These are phyloP conservation scores for Sesamia nonagrioides DNA, from an alignment of 1,140 invertebrate species.

Conservation along the genomic window DNA sequence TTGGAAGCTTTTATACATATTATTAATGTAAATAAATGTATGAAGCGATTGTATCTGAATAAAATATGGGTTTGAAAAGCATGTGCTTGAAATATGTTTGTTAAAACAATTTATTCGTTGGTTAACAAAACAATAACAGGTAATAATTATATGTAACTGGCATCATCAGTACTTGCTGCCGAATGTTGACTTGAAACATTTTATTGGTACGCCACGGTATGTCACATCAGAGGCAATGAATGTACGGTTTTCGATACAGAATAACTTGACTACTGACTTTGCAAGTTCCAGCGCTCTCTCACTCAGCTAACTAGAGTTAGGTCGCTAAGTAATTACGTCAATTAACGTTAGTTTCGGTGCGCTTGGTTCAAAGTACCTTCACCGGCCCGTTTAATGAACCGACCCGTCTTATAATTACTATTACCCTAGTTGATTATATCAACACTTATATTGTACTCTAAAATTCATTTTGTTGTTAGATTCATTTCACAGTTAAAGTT, in stretches of 20 bases:
- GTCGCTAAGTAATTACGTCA: constrained; percentile 32
- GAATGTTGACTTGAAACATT: no score
- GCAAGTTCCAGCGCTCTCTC: not conserved
- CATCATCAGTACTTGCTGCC: no score
- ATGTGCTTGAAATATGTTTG: not conserved
- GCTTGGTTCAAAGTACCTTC: constrained; percentile 7
- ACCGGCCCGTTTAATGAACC: not conserved
- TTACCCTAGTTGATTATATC: not conserved
- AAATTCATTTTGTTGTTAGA: no score
- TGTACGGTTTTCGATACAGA: not conserved
- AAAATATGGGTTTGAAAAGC: not conserved
- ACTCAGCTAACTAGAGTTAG: constrained; percentile 8
- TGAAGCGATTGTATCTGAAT: not conserved
- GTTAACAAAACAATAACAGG: no score
- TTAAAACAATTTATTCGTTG: not conserved
- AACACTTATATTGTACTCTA: not conserved
- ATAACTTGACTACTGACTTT: not conserved
- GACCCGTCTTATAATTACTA: constrained; percentile 16
- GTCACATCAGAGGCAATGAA: not conserved
- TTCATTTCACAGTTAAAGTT: no score
- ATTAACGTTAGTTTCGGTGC: constrained; percentile 30
- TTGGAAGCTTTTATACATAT: not conserved
- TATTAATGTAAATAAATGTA: constrained; percentile 21
- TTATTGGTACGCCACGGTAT: no score
- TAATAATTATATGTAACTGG: no score